Base-by-base conservation (phyloP, 2,797 vertebrate species). In the Amniataba percoides region DNA sequence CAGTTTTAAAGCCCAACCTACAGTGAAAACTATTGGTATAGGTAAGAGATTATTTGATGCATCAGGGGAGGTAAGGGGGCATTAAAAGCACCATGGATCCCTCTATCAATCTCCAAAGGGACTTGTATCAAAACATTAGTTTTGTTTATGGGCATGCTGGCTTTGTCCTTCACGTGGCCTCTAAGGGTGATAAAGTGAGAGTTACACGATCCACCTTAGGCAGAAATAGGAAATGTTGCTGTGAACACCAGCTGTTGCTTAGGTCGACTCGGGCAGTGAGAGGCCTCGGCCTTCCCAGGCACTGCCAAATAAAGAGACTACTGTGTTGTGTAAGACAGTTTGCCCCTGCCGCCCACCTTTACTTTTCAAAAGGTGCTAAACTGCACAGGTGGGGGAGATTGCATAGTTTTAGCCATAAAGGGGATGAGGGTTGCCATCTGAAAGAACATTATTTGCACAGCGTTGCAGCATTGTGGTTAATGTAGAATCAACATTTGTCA, bases 141-240 rank as follows among this genome's bases (percentile, higher is more conserved):
- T 97, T 95, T 96, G 94, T 92, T 93, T 94, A 95, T 87, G 92
- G 86, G 84, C 88, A 68, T 86, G 91, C 93, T 93, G 87, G 88
- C 95, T 96, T 96, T 96, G 96, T 97, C 97, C 97, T 98, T 97
- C 96, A 97, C 89, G 83, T 94, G 96, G 96, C 96, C 97, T 97
- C 95, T 92, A 95, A 90, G 94, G 96, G 96, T 94, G 97, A 97
- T 97, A 97, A 97, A 98, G 96, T 95, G 96, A 95, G 95, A 98
- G 96, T 94, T 96, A 98, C 94, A 91, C 66, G 96, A 98, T 97
- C 96, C 93, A 96, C 94, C 94, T 95, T 89, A 88, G 90, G 95
- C 95, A 96, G 93, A 95, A 96, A 96, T 96, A 96, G 96, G 96
- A 96, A 96, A 95, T 94, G 95, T 95, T 94, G 95, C 95, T 94